Conservation (phyloP, 2,113 vertebrate genomes). For the Tetraodon nigroviridis region DNA sequence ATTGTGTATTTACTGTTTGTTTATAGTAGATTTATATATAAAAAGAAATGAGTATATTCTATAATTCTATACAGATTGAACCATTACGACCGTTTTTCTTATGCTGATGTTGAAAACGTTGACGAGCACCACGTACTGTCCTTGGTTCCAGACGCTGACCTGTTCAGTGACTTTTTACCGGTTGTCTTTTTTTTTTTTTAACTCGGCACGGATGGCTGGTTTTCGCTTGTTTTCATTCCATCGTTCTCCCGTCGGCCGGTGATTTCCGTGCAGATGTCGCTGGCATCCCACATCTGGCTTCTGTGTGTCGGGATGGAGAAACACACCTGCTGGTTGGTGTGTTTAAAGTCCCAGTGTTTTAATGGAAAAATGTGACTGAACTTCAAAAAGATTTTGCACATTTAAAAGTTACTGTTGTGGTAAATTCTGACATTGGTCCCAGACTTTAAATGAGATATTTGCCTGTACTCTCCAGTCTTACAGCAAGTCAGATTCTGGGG, state of each 20-base stretch:
- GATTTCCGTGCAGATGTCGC: slow-evolving; percentile 22
- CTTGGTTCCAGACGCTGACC: slow-evolving; percentile 40
- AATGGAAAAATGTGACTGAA: too few relatives aligned
- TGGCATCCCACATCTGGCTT: slow-evolving; percentile 7
- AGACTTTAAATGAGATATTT: too few relatives aligned
- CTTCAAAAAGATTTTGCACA: too few relatives aligned
- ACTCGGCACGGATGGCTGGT: slow-evolving; percentile 32
- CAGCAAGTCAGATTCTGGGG: too few relatives aligned
- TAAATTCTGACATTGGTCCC: too few relatives aligned
- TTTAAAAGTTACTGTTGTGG: too few relatives aligned
- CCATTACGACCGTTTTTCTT: slow-evolving; percentile 70
- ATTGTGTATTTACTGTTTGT: slow-evolving; percentile 82
- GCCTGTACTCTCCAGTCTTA: too few relatives aligned
- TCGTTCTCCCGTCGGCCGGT: slow-evolving; percentile 4
- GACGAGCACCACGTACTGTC: slow-evolving; percentile 60
- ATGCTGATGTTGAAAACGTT: slow-evolving; percentile 62
- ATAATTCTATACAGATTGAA: slow-evolving; percentile 60
- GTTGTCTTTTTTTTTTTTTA: slow-evolving; percentile 43
- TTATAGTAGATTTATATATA: slow-evolving; percentile 83
- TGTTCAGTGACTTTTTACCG: slow-evolving; percentile 54
- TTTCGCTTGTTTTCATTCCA: slow-evolving; percentile 24
- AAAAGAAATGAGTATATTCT: slow-evolving; percentile 75
- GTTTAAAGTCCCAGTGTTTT: too few relatives aligned
- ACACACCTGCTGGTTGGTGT: too few relatives aligned
- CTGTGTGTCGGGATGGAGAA: too few relatives aligned